Percentiles rank a stretch among this genome's conserved stretches.
These are phyloP conservation scores for Galagoides demidoff DNA, from an alignment of 2,797 vertebrate genomes.

Conservation along the genomic window DNA sequence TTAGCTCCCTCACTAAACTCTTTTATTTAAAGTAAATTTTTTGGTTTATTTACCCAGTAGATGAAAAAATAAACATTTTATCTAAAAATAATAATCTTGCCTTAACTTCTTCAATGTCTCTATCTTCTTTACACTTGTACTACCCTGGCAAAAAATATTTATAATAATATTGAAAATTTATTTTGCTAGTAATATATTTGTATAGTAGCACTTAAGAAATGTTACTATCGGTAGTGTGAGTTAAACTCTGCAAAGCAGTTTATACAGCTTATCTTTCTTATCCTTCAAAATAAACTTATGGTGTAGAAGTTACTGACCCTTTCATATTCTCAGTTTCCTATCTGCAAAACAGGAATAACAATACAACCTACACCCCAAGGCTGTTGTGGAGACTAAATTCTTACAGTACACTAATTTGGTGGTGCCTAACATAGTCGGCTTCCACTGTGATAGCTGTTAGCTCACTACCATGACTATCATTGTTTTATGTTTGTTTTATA, in stretches of 20 bases:
- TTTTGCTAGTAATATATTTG: neutral
- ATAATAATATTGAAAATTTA: neutral
- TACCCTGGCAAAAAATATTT: neutral
- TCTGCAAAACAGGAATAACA: neutral
- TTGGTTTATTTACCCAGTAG: neutral
- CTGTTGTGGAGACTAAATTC: too few relatives aligned
- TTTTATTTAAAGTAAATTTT: neutral
- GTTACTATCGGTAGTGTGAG: too few relatives aligned
- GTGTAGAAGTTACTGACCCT: neutral
- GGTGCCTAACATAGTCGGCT: neutral
- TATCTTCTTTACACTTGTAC: neutral
- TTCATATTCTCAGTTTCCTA: neutral
- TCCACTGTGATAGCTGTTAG: too few relatives aligned
- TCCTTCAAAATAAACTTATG: neutral
- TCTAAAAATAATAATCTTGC: neutral
- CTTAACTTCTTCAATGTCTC: neutral
- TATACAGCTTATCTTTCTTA: neutral
- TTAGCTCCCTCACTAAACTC: neutral
- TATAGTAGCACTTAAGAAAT: neutral
- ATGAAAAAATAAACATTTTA: neutral
- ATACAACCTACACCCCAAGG: fast-evolving
- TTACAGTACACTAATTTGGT: too few relatives aligned
- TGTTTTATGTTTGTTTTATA: neutral
- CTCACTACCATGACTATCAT: neutral
- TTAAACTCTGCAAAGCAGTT: neutral